phyloP scores from a whole-genome alignment of 2,113 vertebrate genomes.

The Lonchura striata region DNA sequence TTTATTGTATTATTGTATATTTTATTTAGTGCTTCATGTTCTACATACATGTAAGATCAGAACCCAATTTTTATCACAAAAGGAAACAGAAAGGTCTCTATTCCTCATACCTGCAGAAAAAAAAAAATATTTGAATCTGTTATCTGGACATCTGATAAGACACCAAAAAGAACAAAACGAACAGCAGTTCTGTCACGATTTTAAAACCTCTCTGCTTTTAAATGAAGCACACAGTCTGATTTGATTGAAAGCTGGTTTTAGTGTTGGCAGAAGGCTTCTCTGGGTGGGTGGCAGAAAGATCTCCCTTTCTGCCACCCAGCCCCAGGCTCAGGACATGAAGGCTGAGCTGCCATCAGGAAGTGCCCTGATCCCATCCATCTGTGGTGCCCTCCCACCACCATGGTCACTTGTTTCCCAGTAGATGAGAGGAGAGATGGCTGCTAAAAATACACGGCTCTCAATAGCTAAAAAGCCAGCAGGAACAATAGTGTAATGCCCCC shows the following conservation, averaged over 20 bases:
- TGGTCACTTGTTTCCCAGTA: not conserved
- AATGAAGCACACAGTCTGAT: not conserved
- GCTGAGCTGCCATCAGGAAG: not conserved
- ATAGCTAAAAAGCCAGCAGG: not conserved
- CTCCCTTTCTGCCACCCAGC: not conserved
- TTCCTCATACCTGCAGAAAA: not conserved
- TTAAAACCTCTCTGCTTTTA: not conserved
- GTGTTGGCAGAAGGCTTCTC: not conserved
- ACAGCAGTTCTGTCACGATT: not conserved
- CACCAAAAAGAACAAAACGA: not conserved
- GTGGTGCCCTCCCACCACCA: not conserved
- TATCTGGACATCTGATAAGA: not conserved
- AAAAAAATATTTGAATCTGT: not conserved
- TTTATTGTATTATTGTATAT: not conserved
- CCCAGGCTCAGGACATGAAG: not conserved
- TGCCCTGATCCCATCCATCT: not conserved
- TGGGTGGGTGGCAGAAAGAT: not conserved
- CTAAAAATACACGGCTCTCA: not conserved
- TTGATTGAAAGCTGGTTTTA: not conserved
- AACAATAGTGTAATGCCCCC: not conserved
- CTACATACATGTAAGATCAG: not conserved
- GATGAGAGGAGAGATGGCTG: not conserved
- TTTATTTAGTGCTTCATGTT: not conserved
- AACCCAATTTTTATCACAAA: not conserved
- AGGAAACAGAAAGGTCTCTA: not conserved